Evolutionary conservation across 2,113 vertebrate genomes (phyloP).

Genomic region (Platycercus adscitus): DNA sequence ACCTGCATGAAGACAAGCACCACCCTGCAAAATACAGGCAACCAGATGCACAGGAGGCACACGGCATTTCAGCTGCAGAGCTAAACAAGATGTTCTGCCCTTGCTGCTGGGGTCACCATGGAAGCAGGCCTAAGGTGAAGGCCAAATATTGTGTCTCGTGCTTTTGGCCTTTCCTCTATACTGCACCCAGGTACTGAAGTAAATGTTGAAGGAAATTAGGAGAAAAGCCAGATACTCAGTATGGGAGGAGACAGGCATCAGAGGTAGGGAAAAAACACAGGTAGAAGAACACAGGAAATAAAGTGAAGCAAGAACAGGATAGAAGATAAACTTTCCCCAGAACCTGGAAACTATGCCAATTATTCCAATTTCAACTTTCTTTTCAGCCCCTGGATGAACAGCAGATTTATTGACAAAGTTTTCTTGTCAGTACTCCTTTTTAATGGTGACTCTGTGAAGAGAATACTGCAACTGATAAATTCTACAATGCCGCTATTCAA

Average conservation of each 20-base stretch:
- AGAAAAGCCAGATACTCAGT: background rate
- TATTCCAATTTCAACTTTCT: background rate
- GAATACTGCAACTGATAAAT: background rate
- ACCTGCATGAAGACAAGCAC: slow-evolving; percentile 7
- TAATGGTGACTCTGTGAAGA: background rate
- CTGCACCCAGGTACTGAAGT: background rate
- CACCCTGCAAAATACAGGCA: background rate
- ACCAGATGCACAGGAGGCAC: background rate
- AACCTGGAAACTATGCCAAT: background rate
- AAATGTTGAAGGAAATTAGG: background rate
- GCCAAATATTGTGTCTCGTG: background rate
- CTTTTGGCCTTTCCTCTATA: background rate
- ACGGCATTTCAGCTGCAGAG: background rate
- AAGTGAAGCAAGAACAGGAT: background rate
- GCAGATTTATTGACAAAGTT: background rate
- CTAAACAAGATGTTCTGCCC: background rate
- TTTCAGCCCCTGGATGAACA: background rate
- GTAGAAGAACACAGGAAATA: background rate
- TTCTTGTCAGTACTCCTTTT: background rate
- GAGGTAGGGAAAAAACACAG: background rate
- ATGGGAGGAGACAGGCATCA: background rate
- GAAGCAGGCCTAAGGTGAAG: background rate
- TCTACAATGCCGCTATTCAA: background rate
- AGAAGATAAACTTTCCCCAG: background rate
- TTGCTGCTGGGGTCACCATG: background rate